Percentiles rank a stretch among this genome's conserved stretches.
These are phyloP conservation scores for Anser cygnoides DNA, from an alignment of 2,113 vertebrate species.

Conservation along the genomic window DNA sequence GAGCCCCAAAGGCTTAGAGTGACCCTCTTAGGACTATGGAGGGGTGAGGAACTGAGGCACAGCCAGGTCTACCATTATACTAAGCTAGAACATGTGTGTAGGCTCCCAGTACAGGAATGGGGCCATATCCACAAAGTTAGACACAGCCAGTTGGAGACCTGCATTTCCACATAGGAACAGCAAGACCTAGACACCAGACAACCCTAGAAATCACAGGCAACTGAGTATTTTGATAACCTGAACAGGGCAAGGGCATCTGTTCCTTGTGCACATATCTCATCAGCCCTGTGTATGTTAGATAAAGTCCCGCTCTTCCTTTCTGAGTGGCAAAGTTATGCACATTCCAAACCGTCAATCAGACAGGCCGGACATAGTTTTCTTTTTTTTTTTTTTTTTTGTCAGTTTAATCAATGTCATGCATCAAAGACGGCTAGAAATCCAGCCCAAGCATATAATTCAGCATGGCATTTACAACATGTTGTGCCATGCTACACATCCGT, in stretches of 20 bases:
- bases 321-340: not conserved
- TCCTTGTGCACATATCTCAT: not conserved
- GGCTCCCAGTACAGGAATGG: not conserved
- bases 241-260: not conserved
- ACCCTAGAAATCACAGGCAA: not conserved
- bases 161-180: not conserved
- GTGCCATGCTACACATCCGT: not conserved
- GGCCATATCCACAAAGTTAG: not conserved
- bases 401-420: not conserved
- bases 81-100: not conserved
- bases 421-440: not conserved
- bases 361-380: not conserved
- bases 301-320: not conserved
- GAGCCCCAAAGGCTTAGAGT: not conserved
- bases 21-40: not conserved
- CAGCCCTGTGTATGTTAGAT: not conserved
- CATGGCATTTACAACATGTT: not conserved
- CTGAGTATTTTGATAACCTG: not conserved
- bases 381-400: not conserved
- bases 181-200: not conserved
- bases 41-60: not conserved
- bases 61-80: not conserved
- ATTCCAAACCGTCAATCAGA: not conserved
- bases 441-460: not conserved
- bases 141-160: not conserved